Conservation (phyloP, 2,113 vertebrate genomes). For the Capricornis sumatraensis region DNA sequence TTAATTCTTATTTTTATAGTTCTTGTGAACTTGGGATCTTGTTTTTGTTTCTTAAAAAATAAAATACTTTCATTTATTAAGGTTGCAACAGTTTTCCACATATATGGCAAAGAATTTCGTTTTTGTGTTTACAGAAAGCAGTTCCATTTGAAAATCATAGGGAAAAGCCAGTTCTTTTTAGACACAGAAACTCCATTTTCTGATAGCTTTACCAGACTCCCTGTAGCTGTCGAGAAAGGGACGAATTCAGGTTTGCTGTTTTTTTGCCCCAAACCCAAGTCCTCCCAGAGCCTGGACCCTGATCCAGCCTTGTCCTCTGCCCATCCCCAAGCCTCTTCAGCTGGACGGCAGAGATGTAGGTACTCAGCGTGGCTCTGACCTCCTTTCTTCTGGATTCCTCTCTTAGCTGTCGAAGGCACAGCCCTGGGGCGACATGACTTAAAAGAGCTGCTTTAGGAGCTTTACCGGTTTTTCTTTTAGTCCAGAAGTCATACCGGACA, state of each 20-base stretch:
- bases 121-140: not conserved
- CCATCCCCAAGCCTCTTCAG: not conserved
- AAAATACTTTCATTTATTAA: conserved; percentile 34
- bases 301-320: not conserved
- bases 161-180: not conserved
- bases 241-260: not conserved
- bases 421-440: not conserved
- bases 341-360: not conserved
- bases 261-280: not conserved
- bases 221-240: not conserved
- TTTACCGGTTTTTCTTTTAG: not conserved
- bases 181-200: not conserved
- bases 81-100: conserved; percentile 41
- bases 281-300: not conserved
- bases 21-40: not conserved
- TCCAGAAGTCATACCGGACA: not conserved
- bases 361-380: accelerated
- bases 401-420: not conserved
- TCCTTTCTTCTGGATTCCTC: not conserved
- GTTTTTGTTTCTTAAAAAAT: not conserved
- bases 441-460: not conserved
- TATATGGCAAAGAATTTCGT: not conserved
- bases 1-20: not conserved
- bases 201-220: not conserved
- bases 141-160: not conserved